Evolutionary conservation across 2,797 vertebrate genomes (phyloP).

Genomic region (Eptatretus atami): DNA sequence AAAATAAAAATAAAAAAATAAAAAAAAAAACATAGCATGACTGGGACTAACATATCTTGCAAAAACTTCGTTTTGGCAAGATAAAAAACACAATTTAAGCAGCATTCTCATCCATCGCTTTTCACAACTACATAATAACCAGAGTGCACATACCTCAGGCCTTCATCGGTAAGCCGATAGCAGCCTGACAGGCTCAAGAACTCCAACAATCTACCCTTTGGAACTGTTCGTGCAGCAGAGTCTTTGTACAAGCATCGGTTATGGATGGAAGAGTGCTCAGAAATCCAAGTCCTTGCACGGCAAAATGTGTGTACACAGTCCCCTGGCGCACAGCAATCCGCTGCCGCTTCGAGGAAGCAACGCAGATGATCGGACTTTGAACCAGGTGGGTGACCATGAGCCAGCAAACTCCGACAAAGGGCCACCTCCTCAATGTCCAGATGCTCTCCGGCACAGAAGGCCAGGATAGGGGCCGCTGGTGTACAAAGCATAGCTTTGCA

Average conservation of each 20-base stretch:
- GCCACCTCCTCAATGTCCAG: conserved; percentile 78
- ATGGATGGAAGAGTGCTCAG: too few species aligned
- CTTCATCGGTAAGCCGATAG: conserved; percentile 66
- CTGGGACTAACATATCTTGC: too few species aligned
- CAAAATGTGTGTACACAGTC: neutral
- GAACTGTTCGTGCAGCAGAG: neutral
- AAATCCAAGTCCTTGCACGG: neutral
- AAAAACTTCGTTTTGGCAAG: too few species aligned
- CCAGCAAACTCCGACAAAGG: neutral
- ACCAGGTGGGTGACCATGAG: neutral
- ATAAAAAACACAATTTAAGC: too few species aligned
- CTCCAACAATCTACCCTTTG: conserved; percentile 20
- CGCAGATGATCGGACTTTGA: neutral
- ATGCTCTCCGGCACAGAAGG: conserved; percentile 36
- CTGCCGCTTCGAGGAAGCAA: neutral
- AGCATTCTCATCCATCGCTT: too few species aligned
- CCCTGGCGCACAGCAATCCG: neutral
- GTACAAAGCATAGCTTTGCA: conserved; percentile 9
- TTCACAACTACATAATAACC: neutral
- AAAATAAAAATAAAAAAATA: too few species aligned
- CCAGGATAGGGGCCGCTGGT: conserved; percentile 24
- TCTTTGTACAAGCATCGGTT: too few species aligned
- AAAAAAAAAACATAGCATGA: too few species aligned
- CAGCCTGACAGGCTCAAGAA: conserved; percentile 94
- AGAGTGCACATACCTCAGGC: conserved; percentile 36